These are phyloP conservation scores for Agrochola lychnidis DNA, from an alignment of 2,888 invertebrate species.

Conservation along the genomic window DNA sequence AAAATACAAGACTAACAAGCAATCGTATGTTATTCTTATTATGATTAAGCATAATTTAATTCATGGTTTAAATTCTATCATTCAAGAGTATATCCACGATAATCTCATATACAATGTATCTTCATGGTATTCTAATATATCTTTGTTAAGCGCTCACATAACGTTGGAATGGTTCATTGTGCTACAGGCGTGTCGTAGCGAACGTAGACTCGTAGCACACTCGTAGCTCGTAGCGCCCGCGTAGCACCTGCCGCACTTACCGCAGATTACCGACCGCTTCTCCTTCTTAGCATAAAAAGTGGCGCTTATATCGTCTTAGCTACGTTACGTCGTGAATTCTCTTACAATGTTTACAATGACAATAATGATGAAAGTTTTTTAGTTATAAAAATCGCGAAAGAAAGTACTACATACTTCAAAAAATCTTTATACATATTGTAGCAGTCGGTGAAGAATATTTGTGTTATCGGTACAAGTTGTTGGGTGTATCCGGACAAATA, in stretches of 20 bases:
- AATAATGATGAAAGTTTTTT: constrained; percentile 33
- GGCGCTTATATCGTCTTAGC: constrained; percentile 65
- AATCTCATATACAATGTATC: neutral
- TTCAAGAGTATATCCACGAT: neutral
- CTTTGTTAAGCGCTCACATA: constrained; percentile 21
- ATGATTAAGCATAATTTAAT: neutral
- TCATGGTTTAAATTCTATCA: neutral
- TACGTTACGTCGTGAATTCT: constrained; percentile 55
- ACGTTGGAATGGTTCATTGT: constrained; percentile 42
- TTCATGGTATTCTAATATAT: constrained; percentile 25
- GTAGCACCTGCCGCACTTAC: constrained; percentile 83
- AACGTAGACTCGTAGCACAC: constrained; percentile 68
- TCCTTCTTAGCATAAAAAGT: constrained; percentile 76
- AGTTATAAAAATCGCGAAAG: constrained; percentile 4
- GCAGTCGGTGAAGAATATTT: constrained; percentile 27
- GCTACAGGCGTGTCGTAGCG: constrained; percentile 67
- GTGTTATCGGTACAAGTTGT: constrained; percentile 26
- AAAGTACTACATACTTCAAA: neutral
- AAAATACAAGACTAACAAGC: neutral
- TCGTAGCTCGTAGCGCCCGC: constrained; percentile 78
- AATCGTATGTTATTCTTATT: neutral
- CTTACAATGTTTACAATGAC: constrained; percentile 39
- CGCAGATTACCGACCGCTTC: constrained; percentile 77
- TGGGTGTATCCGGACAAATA: constrained; percentile 66
- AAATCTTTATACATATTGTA: constrained; percentile 3